Percentiles rank a stretch among this genome's conserved stretches.
phyloP scores from a whole-genome alignment of 2,888 invertebrate genomes.

The Luperina testacea region DNA sequence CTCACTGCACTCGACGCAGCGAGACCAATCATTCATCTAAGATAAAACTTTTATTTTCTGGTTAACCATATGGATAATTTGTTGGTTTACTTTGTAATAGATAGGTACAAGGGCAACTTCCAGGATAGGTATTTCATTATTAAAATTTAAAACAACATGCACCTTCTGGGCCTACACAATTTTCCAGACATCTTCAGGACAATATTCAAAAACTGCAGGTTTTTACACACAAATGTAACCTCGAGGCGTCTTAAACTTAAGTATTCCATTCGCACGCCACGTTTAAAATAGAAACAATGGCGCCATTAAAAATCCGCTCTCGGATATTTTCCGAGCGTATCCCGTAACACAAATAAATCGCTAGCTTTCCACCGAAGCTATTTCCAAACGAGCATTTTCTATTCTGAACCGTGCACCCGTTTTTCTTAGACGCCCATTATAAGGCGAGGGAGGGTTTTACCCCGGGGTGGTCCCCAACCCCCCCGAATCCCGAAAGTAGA shows the following conservation, averaged over 20 bases:
- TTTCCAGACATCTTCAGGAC: slow-evolving; percentile 19
- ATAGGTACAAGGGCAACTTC: background rate
- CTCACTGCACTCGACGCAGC: too few relatives aligned
- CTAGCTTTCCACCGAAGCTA: slow-evolving; percentile 90
- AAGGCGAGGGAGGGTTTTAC: slow-evolving; percentile 80
- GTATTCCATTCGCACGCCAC: slow-evolving; percentile 89
- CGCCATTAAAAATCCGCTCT: slow-evolving; percentile 89
- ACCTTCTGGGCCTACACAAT: background rate
- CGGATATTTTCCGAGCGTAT: slow-evolving; percentile 88
- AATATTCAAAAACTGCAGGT: slow-evolving; percentile 53
- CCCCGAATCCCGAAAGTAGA: slow-evolving; percentile 84
- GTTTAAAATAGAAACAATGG: slow-evolving; percentile 90
- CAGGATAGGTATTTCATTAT: background rate
- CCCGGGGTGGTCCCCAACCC: slow-evolving; percentile 65
- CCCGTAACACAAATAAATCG: slow-evolving; percentile 89
- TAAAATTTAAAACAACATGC: background rate
- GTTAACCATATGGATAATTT: background rate
- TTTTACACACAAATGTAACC: slow-evolving; percentile 48
- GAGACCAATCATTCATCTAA: too few relatives aligned
- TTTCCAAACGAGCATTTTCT: slow-evolving; percentile 90
- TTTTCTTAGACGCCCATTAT: slow-evolving; percentile 90
- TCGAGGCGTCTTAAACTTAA: slow-evolving; percentile 75
- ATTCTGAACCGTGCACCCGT: slow-evolving; percentile 89
- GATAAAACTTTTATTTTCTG: background rate
- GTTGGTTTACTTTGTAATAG: too few relatives aligned